Evolutionary conservation across 2,888 invertebrate species (phyloP), one percentile per base, ranked within the genome.

Genomic region (Epistrophella euchroma): DNA sequence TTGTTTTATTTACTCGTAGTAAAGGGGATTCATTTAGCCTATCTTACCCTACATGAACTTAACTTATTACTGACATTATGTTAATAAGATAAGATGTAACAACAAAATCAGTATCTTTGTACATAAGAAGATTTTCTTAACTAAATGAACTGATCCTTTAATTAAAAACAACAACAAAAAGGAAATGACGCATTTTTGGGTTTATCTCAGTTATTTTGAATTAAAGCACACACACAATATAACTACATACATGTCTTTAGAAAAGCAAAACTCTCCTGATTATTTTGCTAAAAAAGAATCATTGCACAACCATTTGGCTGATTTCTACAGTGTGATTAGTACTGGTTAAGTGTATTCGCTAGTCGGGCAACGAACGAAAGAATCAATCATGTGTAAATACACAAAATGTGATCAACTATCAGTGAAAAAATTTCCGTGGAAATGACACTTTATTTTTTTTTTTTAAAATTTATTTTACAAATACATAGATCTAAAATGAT

Each of bases 321-420:
- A n/a, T 37, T 13, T 17, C 13, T 45, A 62, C 60, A n/a, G 19
- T 35, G 32, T 35, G 32, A 13, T 17, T 9, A 45, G 19, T 37
- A 17, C 15, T 72, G 2, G 52, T 22, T n/a, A n/a, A 50, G 35
- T 37, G 22, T 25, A 6, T 58, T 35, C 32, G 13, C 37, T 40
- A 37, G 50, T 11, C 60, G 47, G 50, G 50, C 37, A 68, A 68
- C 68, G 37, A 37, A 52, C 45, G 35, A 78, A 52, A 68, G 15
- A 58, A 37, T 28, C 58, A 72, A 47, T 68, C 66, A 73, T 64
- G 58, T 72, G 77, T 83, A 68, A 68, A 68, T 32, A 62, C 55
- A 72, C 76, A 68, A 68, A 80, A 56, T 76, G 71, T 60, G 66
- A 80, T 85, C 60, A 76, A 45, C 56, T 52, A 75, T 70, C 74